Evolutionary conservation across 2,113 vertebrate species (phyloP).

Genomic region (Oreotrochilus melanogaster): DNA sequence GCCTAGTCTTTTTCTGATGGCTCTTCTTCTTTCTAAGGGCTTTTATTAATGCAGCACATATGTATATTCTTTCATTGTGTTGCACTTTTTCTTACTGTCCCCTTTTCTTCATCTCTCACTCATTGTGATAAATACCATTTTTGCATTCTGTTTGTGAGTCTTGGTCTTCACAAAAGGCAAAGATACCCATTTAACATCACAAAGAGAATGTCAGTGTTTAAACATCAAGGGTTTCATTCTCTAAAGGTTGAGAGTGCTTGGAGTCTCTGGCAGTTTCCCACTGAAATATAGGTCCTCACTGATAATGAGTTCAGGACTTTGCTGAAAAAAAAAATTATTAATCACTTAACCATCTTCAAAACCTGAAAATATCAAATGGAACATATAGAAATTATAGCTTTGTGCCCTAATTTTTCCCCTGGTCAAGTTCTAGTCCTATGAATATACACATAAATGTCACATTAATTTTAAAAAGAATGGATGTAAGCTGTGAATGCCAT

Average conservation of each 20-base stretch:
- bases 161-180: background rate
- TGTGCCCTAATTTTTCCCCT: background rate
- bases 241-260: background rate
- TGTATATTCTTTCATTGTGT: background rate
- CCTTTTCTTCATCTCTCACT: background rate
- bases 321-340: background rate
- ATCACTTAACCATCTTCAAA: background rate
- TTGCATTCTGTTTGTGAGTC: conserved; percentile 54
- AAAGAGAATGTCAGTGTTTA: conserved; percentile 12
- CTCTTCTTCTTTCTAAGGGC: background rate
- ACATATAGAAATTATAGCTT: background rate
- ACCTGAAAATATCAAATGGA: background rate
- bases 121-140: conserved; percentile 39
- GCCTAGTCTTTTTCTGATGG: background rate
- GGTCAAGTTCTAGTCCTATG: background rate
- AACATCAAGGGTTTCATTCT: conserved; percentile 9
- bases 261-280: background rate
- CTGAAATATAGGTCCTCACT: background rate
- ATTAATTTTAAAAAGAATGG: background rate
- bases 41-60: conserved; percentile 5
- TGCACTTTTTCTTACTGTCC: background rate
- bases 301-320: background rate
- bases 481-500: background rate
- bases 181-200: conserved; percentile 14
- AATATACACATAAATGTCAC: background rate